phyloP scores from a whole-genome alignment of 2,797 vertebrate genomes.

The Typhlichthys eigenmanni region DNA sequence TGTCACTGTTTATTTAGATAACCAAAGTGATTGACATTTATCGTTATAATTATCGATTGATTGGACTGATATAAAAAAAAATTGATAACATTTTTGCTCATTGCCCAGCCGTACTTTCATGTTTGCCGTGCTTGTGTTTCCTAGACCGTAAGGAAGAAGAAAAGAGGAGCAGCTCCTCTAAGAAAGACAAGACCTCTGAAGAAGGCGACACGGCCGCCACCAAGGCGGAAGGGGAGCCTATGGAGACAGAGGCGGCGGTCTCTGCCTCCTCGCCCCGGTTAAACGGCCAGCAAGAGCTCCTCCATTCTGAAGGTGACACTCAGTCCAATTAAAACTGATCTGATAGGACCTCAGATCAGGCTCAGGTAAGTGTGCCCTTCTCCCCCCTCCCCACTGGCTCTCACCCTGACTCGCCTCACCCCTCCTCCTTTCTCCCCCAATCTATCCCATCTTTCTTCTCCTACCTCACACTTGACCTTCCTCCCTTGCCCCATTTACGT shows the following conservation, averaged over 20 bases:
- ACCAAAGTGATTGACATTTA: too few species aligned
- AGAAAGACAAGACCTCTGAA: constrained; percentile 84
- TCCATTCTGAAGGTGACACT: constrained; percentile 99
- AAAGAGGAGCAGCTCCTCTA: constrained; percentile 90
- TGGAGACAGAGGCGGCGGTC: constrained; percentile 85
- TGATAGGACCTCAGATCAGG: constrained; percentile 99
- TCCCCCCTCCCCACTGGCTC: constrained; percentile 80
- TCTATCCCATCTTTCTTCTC: background rate
- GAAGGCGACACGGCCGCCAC: constrained; percentile 63
- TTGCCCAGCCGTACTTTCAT: background rate
- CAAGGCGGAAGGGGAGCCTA: constrained; percentile 84
- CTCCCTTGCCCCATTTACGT: constrained; percentile 63
- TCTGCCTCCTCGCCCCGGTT: constrained; percentile 91
- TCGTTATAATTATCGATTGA: too few species aligned
- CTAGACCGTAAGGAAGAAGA: constrained; percentile 94
- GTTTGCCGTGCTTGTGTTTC: constrained; percentile 35
- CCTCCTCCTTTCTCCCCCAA: constrained; percentile 24
- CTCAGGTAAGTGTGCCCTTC: constrained; percentile 87
- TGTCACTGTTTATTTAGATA: too few species aligned
- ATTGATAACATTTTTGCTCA: too few species aligned
- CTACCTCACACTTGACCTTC: constrained; percentile 1
- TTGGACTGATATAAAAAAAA: too few species aligned
- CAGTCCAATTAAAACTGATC: constrained; percentile 99
- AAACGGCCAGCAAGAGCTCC: constrained; percentile 96
- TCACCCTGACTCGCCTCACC: constrained; percentile 54